phyloP scores from a whole-genome alignment of 2,113 vertebrate genomes.

The Gopherus evgoodei region DNA sequence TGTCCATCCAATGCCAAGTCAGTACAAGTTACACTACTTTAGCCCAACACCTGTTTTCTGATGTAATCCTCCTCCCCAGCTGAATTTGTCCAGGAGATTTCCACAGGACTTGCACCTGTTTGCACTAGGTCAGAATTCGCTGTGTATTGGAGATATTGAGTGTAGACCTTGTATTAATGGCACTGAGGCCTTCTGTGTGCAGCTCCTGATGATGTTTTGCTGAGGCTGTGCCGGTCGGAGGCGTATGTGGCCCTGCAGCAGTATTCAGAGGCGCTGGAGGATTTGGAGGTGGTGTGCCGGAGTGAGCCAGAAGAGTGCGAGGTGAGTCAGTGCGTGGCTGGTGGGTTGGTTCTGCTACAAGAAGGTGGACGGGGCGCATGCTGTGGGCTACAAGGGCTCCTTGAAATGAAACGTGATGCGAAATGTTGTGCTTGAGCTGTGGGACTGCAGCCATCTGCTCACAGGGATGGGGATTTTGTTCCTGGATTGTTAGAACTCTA shows the following conservation, averaged over 20 bases:
- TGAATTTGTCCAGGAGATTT: not conserved
- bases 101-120: not conserved
- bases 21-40: not conserved
- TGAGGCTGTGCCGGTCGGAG: conserved; percentile 83
- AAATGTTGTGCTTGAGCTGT: not conserved
- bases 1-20: not conserved
- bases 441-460: not conserved
- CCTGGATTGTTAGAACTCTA: not conserved
- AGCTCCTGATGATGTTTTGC: conserved; percentile 80
- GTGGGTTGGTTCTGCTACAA: not conserved
- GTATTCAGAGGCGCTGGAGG: conserved; percentile 78
- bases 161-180: not conserved
- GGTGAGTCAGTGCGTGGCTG: conserved; percentile 71
- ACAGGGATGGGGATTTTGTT: not conserved
- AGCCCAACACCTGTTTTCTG: not conserved
- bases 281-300: conserved; percentile 84
- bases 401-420: not conserved
- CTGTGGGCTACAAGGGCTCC: not conserved
- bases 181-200: not conserved
- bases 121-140: accelerated
- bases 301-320: conserved; percentile 80
- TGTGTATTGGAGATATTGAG: accelerated
- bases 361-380: not conserved
- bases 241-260: conserved; percentile 73
- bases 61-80: not conserved